Conservation (phyloP, 2,113 vertebrate species). For the Oreochromis niloticus region DNA sequence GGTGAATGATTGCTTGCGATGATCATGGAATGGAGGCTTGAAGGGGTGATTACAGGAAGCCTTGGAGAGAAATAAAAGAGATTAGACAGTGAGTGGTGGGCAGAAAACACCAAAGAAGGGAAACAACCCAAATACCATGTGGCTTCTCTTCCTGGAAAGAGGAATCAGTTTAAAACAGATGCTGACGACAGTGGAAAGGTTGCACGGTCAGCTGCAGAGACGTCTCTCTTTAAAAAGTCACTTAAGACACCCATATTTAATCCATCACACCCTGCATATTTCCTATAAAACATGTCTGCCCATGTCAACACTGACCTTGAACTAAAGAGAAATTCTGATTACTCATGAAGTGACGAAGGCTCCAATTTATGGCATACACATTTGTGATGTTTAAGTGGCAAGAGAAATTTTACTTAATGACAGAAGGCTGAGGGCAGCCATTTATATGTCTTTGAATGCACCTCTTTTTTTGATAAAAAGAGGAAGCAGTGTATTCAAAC, state of each 20-base stretch:
- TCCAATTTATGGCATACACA: neutral
- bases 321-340: neutral
- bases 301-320: neutral
- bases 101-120: neutral
- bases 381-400: neutral
- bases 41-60: neutral
- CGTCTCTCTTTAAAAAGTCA: neutral
- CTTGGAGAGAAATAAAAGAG: constrained; percentile 34
- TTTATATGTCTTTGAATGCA: neutral
- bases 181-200: neutral
- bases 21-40: neutral
- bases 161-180: neutral
- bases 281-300: neutral
- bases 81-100: constrained; percentile 36
- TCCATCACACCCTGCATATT: neutral
- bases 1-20: constrained; percentile 23
- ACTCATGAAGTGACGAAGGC: neutral
- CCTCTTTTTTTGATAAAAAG: neutral
- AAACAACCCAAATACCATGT: neutral
- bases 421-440: neutral
- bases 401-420: neutral
- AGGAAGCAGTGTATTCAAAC: neutral
- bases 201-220: neutral
- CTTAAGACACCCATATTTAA: neutral
- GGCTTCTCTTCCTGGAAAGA: neutral